These are phyloP conservation scores for Drosophila borealis DNA, from an alignment of 2,888 invertebrate species.

Conservation along the genomic window DNA sequence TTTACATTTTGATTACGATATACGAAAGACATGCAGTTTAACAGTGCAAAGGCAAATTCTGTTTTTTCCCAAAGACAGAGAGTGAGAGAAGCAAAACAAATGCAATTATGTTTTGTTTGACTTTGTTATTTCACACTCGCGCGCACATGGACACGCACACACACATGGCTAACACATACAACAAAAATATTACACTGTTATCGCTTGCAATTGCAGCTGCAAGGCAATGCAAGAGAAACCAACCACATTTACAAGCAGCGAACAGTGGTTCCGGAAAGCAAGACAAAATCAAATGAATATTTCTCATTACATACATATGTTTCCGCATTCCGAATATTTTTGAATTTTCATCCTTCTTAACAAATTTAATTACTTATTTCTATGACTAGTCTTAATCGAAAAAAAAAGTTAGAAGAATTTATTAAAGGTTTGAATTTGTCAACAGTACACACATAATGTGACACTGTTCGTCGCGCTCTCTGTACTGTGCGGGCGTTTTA, in stretches of 20 bases:
- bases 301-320: too few relatives aligned
- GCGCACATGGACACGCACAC: slow-evolving; percentile 10
- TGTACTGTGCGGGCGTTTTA: slow-evolving; percentile 46
- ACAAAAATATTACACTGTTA: slow-evolving; percentile 38
- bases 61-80: slow-evolving; percentile 20
- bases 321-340: too few relatives aligned
- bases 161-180: slow-evolving; percentile 19
- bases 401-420: not conserved
- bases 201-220: slow-evolving; percentile 56
- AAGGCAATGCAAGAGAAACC: slow-evolving; percentile 37
- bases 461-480: slow-evolving; percentile 48
- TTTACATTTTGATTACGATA: slow-evolving; percentile 42
- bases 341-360: too few relatives aligned
- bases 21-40: slow-evolving; percentile 20
- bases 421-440: not conserved
- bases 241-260: slow-evolving; percentile 9
- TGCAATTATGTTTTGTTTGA: slow-evolving; percentile 53
- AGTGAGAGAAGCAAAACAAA: slow-evolving; percentile 45
- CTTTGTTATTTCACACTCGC: slow-evolving; percentile 47
- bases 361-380: too few relatives aligned
- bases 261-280: slow-evolving; percentile 30
- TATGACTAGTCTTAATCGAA: too few relatives aligned
- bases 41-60: slow-evolving; percentile 46
- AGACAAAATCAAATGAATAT: not conserved
- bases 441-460: not conserved